A percentile compares a stretch with the other conserved stretches of the same genome.
Evolutionary conservation across 2,113 vertebrate genomes (phyloP).

Genomic region (Corythoichthys intestinalis): DNA sequence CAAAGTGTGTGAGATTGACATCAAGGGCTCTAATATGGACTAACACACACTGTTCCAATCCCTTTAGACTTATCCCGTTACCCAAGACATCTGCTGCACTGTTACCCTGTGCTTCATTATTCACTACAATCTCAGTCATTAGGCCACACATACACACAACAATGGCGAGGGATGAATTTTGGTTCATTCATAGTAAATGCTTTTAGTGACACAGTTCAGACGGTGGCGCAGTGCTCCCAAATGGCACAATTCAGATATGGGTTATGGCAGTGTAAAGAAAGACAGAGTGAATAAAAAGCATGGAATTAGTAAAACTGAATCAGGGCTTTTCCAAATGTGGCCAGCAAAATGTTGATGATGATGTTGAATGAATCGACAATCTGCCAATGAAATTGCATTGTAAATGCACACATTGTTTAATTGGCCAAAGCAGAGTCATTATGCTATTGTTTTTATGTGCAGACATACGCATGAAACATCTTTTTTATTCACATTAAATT

Average conservation of each 20-base stretch:
- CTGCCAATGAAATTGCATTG: neutral
- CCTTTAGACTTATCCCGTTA: constrained; percentile 49
- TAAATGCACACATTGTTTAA: constrained; percentile 16
- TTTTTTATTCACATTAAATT: constrained; percentile 31
- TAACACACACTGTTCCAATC: constrained; percentile 23
- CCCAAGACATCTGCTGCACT: constrained; percentile 33
- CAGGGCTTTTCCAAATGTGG: neutral
- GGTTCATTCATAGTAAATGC: neutral
- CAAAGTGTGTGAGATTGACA: constrained; percentile 47
- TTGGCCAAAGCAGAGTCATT: constrained; percentile 39
- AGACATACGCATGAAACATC: constrained; percentile 28
- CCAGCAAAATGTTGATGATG: neutral
- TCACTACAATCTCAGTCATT: constrained; percentile 53
- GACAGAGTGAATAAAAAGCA: constrained; percentile 2
- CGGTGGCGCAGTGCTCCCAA: neutral
- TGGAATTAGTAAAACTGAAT: neutral
- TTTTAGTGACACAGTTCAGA: neutral
- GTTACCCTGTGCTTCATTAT: constrained; percentile 39
- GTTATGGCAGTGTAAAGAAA: neutral
- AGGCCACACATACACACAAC: constrained; percentile 8
- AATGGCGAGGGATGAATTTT: neutral
- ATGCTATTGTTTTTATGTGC: constrained; percentile 16
- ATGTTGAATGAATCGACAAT: neutral
- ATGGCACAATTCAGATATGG: neutral
- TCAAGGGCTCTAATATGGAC: constrained; percentile 4